Evolutionary conservation across 2,888 invertebrate genomes (phyloP), one percentile per base, ranked within the genome.

Genomic region (Meandrusa payeni): DNA sequence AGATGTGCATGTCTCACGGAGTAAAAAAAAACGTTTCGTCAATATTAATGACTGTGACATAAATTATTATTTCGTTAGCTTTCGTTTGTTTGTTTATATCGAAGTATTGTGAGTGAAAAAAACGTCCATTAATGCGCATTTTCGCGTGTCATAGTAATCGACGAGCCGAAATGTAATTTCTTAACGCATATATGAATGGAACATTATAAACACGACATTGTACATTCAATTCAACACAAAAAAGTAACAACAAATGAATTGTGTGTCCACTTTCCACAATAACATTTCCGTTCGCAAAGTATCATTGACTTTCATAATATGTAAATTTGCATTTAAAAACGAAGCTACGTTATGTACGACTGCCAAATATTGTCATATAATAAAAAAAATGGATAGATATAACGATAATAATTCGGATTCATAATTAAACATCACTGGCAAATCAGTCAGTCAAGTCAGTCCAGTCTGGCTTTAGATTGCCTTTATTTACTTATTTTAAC

Each of bases 241-340:
- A 10, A 26, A 20, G 20, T 19, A 32, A 31, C 9, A 32, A 19
- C 31, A 31, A 31, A 32, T n/a, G n/a, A 3, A 11, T 32, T 12
- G 19, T 20, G 32, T 32, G 20, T 32, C n/a, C 32, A 20, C 32
- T 32, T 32, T 11, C 32, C 32, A 20, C 20, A 19, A 32, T 32
- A 3, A 32, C 3, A 20, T 32, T 32, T 32, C 20, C 32, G 20
- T 12, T n/a, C n/a, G n/a, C n/a, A n/a, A n/a, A n/a, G n/a, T n/a
- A n/a, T n/a, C n/a, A n/a, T n/a, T n/a, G n/a, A n/a, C n/a, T n/a
- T n/a, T n/a, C n/a, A n/a, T n/a, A n/a, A n/a, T n/a, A n/a, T n/a
- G n/a, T n/a, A n/a, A n/a, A n/a, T n/a, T n/a, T n/a, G n/a, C n/a
- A n/a, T n/a, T n/a, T n/a, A n/a, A n/a, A n/a, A n/a, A n/a, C n/a